Conservation (phyloP, 1,140 invertebrate species). For the Platorchestia sp. region DNA sequence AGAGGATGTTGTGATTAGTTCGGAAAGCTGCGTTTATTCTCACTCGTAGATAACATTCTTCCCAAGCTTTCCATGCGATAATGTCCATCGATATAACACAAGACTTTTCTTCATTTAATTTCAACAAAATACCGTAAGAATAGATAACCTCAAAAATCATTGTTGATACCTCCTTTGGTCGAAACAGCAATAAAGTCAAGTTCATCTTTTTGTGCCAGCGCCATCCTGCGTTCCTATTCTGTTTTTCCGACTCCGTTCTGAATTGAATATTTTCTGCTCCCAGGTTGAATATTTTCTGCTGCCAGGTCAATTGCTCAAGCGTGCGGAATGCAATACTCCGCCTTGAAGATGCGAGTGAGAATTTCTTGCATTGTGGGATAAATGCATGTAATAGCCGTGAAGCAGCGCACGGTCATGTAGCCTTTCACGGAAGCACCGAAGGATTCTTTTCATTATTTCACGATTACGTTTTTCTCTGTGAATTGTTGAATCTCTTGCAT, state of each 20-base stretch:
- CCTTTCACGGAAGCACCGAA: neutral
- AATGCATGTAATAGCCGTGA: neutral
- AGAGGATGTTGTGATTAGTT: too few relatives aligned
- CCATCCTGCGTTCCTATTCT: neutral
- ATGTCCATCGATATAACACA: too few relatives aligned
- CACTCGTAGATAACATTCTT: too few relatives aligned
- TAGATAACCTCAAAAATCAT: neutral
- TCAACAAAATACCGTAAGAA: neutral
- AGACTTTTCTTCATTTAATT: neutral
- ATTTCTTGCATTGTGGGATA: neutral
- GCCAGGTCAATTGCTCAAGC: neutral
- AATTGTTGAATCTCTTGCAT: neutral
- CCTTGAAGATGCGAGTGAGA: neutral
- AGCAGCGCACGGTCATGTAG: neutral
- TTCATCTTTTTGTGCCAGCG: neutral
- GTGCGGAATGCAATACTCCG: neutral
- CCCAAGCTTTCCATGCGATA: too few relatives aligned
- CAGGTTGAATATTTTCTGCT: neutral
- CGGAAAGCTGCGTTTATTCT: too few relatives aligned
- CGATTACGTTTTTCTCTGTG: neutral
- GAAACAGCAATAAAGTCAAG: neutral
- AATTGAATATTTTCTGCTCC: neutral
- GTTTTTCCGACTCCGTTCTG: neutral
- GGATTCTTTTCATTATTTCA: neutral
- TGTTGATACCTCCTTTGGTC: neutral